These are phyloP conservation scores for Himalopsyche tibetana DNA, from an alignment of 2,888 invertebrate species.

Conservation along the genomic window DNA sequence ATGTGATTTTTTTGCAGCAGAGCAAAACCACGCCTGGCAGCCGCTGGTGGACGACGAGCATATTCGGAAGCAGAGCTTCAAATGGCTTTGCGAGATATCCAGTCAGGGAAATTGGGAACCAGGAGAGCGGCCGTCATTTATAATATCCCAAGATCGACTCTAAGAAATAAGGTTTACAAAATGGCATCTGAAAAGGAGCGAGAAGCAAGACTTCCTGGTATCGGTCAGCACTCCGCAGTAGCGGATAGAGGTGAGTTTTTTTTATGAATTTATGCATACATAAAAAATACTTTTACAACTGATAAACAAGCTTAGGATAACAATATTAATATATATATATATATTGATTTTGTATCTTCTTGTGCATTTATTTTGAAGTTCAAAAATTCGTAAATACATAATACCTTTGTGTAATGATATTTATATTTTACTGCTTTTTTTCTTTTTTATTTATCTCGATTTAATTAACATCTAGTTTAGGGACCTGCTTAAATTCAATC, in stretches of 20 bases:
- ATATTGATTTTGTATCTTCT: no score
- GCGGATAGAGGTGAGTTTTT: constrained; percentile 68
- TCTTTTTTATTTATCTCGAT: background rate
- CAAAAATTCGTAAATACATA: no score
- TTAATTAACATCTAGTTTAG: background rate
- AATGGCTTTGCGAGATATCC: constrained; percentile 95
- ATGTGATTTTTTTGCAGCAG: constrained; percentile 72
- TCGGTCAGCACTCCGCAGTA: constrained; percentile 68
- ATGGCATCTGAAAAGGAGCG: constrained; percentile 84
- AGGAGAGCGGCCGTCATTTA: constrained; percentile 96
- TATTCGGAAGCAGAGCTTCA: constrained; percentile 98
- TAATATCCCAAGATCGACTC: constrained; percentile 96
- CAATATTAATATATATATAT: no score
- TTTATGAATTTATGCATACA: no score
- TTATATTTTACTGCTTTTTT: constrained; percentile 36
- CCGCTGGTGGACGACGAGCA: constrained; percentile 83
- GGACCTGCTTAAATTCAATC: background rate
- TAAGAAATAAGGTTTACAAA: constrained; percentile 96
- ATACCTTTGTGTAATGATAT: no score
- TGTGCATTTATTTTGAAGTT: no score
- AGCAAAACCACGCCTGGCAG: constrained; percentile 82
- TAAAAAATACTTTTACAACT: no score
- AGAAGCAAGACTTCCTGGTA: constrained; percentile 77
- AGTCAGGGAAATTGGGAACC: constrained; percentile 94
- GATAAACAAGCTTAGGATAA: no score